Percentiles rank a stretch among this genome's conserved stretches.
Evolutionary conservation across 2,113 vertebrate species (phyloP).

Genomic region (Phrynosoma blainvillii): DNA sequence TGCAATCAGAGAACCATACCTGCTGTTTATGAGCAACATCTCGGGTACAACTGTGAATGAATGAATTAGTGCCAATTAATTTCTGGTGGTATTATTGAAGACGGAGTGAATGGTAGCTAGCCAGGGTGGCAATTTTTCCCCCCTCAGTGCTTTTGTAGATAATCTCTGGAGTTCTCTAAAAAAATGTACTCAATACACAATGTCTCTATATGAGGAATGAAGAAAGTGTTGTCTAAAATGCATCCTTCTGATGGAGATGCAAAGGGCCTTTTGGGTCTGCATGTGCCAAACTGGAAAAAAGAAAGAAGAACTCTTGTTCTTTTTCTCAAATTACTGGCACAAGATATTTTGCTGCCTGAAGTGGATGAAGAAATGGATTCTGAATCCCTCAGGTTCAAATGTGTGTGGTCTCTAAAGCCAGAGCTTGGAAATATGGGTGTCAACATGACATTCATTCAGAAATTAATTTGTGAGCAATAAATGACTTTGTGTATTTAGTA

Average conservation of each 20-base stretch:
- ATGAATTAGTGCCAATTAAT: conserved; percentile 59
- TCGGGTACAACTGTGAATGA: conserved; percentile 53
- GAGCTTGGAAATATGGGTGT: neutral
- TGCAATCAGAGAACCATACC: conserved; percentile 57
- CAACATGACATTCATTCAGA: too few relatives aligned
- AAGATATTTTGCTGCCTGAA: neutral
- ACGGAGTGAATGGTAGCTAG: conserved; percentile 20
- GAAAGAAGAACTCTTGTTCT: neutral
- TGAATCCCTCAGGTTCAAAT: neutral
- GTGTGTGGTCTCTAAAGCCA: neutral
- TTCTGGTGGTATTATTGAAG: conserved; percentile 40
- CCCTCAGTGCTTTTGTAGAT: neutral
- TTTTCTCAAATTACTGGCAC: neutral
- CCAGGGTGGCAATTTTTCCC: conserved; percentile 9
- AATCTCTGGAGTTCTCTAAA: conserved; percentile 11
- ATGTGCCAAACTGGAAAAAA: neutral
- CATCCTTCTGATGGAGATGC: neutral
- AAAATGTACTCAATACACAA: conserved; percentile 33
- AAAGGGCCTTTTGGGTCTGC: neutral
- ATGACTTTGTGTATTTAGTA: too few relatives aligned
- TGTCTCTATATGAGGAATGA: neutral
- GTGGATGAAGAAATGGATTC: neutral
- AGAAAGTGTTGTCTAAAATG: neutral
- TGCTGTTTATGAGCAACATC: conserved; percentile 59
- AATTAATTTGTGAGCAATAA: too few relatives aligned